phyloP scores from a whole-genome alignment of 2,113 vertebrate species.

The Pterocles burchelli region DNA sequence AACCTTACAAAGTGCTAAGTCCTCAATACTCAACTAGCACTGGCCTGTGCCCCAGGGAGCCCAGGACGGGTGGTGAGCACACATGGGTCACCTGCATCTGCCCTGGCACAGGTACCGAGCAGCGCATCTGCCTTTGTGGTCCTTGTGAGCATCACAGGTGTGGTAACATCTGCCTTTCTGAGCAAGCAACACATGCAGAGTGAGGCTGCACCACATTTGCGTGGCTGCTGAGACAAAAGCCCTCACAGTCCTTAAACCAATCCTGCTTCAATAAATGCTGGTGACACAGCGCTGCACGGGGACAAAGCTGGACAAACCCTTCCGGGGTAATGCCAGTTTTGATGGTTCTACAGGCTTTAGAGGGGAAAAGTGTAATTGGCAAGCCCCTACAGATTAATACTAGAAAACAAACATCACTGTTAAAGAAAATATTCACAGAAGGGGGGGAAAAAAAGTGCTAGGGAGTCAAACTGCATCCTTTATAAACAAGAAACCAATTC shows the following conservation, averaged over 20 bases:
- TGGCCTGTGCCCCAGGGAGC: not conserved
- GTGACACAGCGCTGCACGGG: accelerated
- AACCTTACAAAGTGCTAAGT: accelerated
- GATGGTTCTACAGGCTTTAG: not conserved
- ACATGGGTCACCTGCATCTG: accelerated
- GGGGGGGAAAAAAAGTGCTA: not conserved
- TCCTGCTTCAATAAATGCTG: not conserved
- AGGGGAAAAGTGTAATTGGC: not conserved
- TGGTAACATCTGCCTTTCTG: accelerated
- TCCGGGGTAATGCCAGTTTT: not conserved
- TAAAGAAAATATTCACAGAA: not conserved
- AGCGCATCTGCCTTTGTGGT: accelerated
- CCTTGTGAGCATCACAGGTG: accelerated
- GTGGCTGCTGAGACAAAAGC: accelerated
- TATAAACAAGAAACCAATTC: not conserved
- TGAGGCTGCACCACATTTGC: accelerated
- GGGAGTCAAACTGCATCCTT: not conserved
- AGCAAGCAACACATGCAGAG: accelerated
- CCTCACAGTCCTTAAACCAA: accelerated
- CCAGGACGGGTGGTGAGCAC: not conserved
- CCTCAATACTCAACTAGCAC: accelerated
- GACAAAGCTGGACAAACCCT: accelerated
- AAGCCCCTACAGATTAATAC: not conserved
- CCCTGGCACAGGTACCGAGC: accelerated
- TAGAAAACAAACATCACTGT: not conserved